Evolutionary conservation across 2,888 invertebrate species (phyloP).

Genomic region (Ormyrus nitidulus): DNA sequence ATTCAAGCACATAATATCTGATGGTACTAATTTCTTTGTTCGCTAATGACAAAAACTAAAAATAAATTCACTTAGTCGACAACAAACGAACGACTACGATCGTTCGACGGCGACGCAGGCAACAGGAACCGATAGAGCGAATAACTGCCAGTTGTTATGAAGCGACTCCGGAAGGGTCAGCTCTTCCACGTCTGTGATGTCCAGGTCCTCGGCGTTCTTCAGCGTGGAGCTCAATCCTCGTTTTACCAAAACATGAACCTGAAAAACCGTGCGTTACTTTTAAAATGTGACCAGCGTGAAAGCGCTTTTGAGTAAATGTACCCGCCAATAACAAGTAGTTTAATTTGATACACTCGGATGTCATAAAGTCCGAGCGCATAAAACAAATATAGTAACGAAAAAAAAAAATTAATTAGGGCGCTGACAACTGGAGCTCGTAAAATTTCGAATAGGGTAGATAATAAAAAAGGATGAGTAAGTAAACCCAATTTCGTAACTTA

Average conservation of each 20-base stretch:
- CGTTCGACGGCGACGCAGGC: constrained; percentile 61
- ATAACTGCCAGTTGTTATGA: constrained; percentile 64
- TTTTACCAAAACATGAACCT: constrained; percentile 64
- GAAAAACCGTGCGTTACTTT: not conserved
- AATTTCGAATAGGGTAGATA: too few relatives aligned
- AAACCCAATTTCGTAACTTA: too few relatives aligned
- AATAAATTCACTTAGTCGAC: not conserved
- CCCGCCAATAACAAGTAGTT: too few relatives aligned
- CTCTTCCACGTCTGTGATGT: constrained; percentile 52
- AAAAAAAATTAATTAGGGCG: too few relatives aligned
- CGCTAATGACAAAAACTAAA: not conserved
- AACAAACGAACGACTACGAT: not conserved
- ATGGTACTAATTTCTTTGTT: too few relatives aligned
- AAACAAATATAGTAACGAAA: too few relatives aligned
- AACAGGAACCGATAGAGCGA: constrained; percentile 62
- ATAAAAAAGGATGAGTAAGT: too few relatives aligned
- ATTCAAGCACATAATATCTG: too few relatives aligned
- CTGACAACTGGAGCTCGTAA: too few relatives aligned
- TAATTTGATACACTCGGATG: too few relatives aligned
- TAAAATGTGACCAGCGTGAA: not conserved
- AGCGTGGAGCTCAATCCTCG: constrained; percentile 56
- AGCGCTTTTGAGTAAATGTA: not conserved
- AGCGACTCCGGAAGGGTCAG: constrained; percentile 64
- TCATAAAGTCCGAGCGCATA: too few relatives aligned
- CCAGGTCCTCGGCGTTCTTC: constrained; percentile 35